Evolutionary conservation across 2,888 invertebrate genomes (phyloP), one percentile per base, ranked within the genome.

Genomic region (Chrysolina haemoptera): DNA sequence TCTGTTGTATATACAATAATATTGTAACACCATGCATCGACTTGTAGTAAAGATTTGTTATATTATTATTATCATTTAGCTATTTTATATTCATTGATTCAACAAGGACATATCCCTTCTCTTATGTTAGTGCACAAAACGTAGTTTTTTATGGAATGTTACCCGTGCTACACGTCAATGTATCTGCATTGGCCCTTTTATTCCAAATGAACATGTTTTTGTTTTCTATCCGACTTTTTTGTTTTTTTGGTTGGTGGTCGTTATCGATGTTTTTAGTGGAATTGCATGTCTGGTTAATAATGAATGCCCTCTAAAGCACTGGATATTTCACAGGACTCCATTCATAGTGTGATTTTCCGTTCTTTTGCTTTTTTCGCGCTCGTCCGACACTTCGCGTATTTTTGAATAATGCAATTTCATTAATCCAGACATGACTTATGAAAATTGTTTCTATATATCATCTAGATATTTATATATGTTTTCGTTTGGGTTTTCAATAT

Each of bases 231-330:
- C 70, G 70, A 62, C 73, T 78, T 78, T 80, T 79, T 80, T 76
- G 72, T 76, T 74, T n/a, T 84, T 85, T 84, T 79, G 80, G 82
- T 84, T 82, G 82, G 81, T 82, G 84, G 81, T 83, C 86, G 85
- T 87, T 86, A 87, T 87, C 87, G 87, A 87, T 87, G 87, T 87
- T 87, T 87, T 87, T 87, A 87, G 87, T 87, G 87, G 87, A 87
- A 86, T 87, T 86, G 87, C 85, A 84, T 86, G 86, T 86, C 85
- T 81, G 83, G 81, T 86, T 84, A 86, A 86, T 86, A 86, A 86
- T 86, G 84, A 82, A 86, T 84, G 85, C 81, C 79, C 80, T 81
- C 82, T 80, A 82, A 81, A 84, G 81, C 81, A 80, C 82, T 85
- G 84, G 84, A 86, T 85, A 86, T 86, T 86, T 86, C 83, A 86